Conservation (phyloP, 2,888 invertebrate genomes). For the Dorcus hopei region DNA sequence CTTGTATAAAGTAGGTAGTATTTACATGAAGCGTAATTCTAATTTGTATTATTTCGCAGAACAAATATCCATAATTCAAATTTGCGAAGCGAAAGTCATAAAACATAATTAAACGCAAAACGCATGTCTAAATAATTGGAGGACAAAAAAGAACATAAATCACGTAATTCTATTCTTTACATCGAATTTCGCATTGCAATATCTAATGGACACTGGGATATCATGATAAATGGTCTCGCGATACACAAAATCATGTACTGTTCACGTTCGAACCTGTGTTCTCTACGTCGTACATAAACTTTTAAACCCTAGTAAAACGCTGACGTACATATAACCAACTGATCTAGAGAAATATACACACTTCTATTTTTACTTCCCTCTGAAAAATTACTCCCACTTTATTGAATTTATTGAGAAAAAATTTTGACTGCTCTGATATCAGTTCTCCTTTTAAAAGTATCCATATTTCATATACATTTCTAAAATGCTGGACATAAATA, state of each 20-base stretch:
- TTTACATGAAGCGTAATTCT: not conserved
- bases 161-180: conserved; percentile 27
- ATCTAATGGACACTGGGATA: conserved; percentile 29
- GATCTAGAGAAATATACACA: not conserved
- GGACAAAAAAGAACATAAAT: conserved; percentile 26
- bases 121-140: conserved; percentile 28
- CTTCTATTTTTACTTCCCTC: not conserved
- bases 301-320: not conserved
- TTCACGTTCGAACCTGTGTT: conserved; percentile 6
- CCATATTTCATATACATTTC: too few relatives aligned
- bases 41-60: not conserved
- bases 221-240: conserved; percentile 27
- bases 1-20: too few relatives aligned
- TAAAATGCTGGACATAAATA: too few relatives aligned
- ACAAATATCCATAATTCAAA: not conserved
- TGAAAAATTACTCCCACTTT: not conserved
- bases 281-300: not conserved
- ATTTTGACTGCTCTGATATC: not conserved
- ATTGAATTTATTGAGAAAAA: conserved; percentile 1
- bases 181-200: conserved; percentile 24
- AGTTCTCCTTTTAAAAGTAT: too few relatives aligned
- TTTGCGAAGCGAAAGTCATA: not conserved
- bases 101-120: conserved; percentile 26
- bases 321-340: not conserved
- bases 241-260: conserved; percentile 26